Evolutionary conservation across 2,113 vertebrate species (phyloP).

Genomic region (Myotis brandtii): DNA sequence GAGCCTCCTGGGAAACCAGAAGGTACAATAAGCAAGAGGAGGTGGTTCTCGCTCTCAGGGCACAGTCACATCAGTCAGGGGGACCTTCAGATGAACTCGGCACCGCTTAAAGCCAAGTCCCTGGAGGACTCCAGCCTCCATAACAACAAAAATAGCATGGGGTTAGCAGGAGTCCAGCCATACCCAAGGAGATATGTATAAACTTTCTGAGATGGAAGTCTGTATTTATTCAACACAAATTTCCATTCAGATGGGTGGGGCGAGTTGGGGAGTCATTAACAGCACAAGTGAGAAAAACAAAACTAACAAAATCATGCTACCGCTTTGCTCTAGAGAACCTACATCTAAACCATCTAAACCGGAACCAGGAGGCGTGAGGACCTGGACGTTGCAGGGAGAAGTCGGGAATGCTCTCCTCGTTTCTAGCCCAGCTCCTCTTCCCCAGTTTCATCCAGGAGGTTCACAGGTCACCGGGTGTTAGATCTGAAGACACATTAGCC

Average conservation of each 20-base stretch:
- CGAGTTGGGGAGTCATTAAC: neutral
- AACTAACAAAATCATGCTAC: neutral
- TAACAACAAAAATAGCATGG: conserved; percentile 14
- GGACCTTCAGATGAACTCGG: conserved; percentile 42
- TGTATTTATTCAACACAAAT: conserved; percentile 54
- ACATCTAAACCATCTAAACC: neutral
- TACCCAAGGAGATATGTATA: neutral
- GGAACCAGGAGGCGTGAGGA: neutral
- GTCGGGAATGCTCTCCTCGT: neutral
- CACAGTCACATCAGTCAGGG: neutral
- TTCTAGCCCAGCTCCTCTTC: neutral
- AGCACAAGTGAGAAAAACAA: conserved; percentile 26
- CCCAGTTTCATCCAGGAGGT: neutral
- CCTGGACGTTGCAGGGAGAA: neutral
- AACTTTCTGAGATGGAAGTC: conserved; percentile 32
- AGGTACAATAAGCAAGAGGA: conserved; percentile 2
- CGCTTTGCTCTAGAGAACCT: neutral
- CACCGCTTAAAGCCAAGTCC: neutral
- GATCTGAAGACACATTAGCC: neutral
- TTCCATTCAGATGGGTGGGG: neutral
- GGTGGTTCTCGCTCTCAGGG: neutral
- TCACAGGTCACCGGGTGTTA: neutral
- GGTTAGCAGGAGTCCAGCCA: neutral
- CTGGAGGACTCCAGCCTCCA: neutral
- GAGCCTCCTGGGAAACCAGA: conserved; percentile 46